Evolutionary conservation across 2,888 invertebrate genomes (phyloP).

Genomic region (Eupithecia pulchellata): DNA sequence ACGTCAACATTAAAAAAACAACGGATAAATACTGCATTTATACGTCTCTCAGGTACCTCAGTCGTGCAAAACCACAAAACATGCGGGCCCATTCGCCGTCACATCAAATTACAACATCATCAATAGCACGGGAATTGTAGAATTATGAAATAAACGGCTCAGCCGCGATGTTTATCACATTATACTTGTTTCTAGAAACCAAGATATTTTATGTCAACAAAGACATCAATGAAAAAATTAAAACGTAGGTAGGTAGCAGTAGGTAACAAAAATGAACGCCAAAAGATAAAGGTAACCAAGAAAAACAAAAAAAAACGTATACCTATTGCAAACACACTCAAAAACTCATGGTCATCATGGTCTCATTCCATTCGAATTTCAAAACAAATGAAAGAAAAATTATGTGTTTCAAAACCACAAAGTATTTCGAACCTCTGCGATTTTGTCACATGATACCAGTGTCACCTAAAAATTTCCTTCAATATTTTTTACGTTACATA

Average conservation of each 20-base stretch:
- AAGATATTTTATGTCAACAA: conserved; percentile 1
- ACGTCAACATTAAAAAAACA: not conserved
- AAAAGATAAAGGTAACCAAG: no score
- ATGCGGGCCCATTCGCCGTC: conserved; percentile 29
- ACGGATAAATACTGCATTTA: not conserved
- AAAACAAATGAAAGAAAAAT: not conserved
- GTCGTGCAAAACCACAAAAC: conserved; percentile 25
- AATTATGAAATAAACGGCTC: conserved; percentile 42
- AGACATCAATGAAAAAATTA: not conserved
- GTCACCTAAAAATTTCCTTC: not conserved
- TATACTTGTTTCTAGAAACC: conserved; percentile 23
- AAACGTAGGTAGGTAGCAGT: no score
- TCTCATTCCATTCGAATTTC: not conserved
- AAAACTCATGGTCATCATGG: no score
- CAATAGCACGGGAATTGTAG: conserved; percentile 17
- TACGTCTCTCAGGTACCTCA: not conserved
- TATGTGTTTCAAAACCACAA: not conserved
- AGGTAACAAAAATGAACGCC: no score
- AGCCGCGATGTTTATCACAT: conserved; percentile 54
- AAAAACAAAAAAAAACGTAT: no score
- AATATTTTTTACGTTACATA: not conserved
- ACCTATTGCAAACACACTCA: no score
- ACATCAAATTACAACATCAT: conserved; percentile 34
- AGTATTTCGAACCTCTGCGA: not conserved
- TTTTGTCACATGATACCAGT: not conserved